A percentile compares a stretch with the other conserved stretches of the same genome.
Conservation (phyloP, 2,113 vertebrate species). For the Gallinago undulata region DNA sequence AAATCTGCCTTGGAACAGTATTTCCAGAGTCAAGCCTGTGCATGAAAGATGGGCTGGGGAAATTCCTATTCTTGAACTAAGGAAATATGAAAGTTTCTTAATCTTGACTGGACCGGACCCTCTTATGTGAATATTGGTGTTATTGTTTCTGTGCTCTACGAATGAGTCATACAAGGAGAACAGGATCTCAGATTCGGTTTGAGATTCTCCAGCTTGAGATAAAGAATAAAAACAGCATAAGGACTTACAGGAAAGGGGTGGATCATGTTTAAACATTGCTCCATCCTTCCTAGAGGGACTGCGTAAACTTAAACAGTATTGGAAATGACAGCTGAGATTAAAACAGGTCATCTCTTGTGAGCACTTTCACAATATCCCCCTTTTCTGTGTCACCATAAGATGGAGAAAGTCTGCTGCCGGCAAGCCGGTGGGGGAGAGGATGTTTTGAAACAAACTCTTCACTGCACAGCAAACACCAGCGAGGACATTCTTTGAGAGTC, state of each 20-base stretch:
- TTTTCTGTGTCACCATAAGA: background rate
- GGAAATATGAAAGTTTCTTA: background rate
- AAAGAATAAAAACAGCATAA: background rate
- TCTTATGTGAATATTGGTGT: background rate
- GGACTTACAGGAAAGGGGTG: conserved; percentile 16
- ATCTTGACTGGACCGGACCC: accelerated
- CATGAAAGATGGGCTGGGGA: background rate
- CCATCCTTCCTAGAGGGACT: conserved; percentile 45
- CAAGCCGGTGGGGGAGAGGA: background rate
- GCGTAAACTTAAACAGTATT: background rate
- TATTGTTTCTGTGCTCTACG: background rate
- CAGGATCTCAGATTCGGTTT: background rate
- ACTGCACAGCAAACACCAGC: background rate
- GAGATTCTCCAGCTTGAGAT: conserved; percentile 9
- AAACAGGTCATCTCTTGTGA: conserved; percentile 6
- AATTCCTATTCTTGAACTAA: background rate
- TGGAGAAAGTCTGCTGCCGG: background rate
- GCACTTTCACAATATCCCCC: conserved; percentile 32
- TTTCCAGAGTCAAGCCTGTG: background rate
- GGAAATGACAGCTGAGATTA: conserved; percentile 26
- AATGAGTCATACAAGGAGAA: background rate
- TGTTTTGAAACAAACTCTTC: background rate
- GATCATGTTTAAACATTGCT: conserved; percentile 22
- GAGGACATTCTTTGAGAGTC: background rate
- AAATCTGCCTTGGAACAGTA: background rate